Percentiles rank a stretch among this genome's conserved stretches.
These are phyloP conservation scores for Phytoseiulus persimilis DNA, from an alignment of 2,888 invertebrate genomes.

Conservation along the genomic window DNA sequence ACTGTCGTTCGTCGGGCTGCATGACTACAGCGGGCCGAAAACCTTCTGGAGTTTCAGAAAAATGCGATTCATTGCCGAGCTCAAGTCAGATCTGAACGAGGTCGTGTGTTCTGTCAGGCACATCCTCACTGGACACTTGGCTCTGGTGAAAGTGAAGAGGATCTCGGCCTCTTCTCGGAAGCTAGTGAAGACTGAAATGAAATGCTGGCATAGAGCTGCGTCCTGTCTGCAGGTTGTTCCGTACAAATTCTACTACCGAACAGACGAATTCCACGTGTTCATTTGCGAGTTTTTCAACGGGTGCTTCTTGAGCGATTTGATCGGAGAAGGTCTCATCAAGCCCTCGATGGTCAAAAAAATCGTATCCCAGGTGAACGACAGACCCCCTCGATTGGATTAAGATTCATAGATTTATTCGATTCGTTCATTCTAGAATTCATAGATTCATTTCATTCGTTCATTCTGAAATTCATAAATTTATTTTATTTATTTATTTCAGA, in stretches of 20 bases:
- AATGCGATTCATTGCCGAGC: neutral
- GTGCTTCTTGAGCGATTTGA: neutral
- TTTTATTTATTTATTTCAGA: too few species aligned
- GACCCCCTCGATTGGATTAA: neutral
- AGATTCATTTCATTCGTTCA: too few species aligned
- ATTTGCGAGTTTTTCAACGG: constrained; percentile 28
- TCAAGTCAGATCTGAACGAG: neutral
- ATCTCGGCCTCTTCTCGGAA: neutral
- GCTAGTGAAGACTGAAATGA: neutral
- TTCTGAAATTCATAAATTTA: too few species aligned
- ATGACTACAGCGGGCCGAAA: neutral
- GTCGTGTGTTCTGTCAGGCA: constrained; percentile 17
- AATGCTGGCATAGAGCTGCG: constrained; percentile 30
- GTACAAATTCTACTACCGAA: neutral
- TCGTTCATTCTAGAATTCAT: too few species aligned
- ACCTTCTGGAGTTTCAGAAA: constrained; percentile 9
- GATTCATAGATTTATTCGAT: too few species aligned
- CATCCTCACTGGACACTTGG: constrained; percentile 21
- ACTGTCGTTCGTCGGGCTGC: neutral
- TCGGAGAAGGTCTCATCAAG: constrained; percentile 18
- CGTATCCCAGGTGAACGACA: constrained; percentile 19
- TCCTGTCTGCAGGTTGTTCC: constrained; percentile 6
- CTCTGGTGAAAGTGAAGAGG: neutral
- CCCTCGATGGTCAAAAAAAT: neutral
- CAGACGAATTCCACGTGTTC: constrained; percentile 1